phyloP scores from a whole-genome alignment of 1,140 invertebrate genomes.

The Subanguina moxae region DNA sequence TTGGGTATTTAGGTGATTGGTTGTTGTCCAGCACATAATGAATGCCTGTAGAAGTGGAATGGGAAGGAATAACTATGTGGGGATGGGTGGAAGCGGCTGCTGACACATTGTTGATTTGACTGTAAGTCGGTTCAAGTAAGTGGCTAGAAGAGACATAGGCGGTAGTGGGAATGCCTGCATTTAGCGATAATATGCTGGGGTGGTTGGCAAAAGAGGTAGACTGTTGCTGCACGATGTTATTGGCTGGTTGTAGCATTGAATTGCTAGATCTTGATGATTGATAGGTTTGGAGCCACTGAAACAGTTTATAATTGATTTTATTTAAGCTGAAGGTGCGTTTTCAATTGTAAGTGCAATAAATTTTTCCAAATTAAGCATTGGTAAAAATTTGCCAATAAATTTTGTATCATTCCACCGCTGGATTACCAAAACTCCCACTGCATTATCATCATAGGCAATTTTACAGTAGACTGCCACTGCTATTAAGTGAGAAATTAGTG shows the following conservation, averaged over 20 bases:
- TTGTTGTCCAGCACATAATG: neutral
- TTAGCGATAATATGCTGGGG: neutral
- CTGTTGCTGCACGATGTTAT: neutral
- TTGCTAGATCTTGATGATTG: neutral
- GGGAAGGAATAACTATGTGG: neutral
- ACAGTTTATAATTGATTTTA: neutral
- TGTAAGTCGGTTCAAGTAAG: neutral
- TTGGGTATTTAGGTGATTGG: neutral
- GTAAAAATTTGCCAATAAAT: too few species aligned
- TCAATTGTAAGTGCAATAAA: too few species aligned
- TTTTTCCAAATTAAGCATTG: too few species aligned
- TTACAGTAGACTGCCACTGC: too few species aligned
- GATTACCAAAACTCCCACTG: too few species aligned
- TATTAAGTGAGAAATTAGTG: too few species aligned
- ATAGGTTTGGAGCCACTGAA: neutral
- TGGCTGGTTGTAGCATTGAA: neutral
- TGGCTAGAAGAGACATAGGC: neutral
- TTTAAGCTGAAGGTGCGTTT: neutral
- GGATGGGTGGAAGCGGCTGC: neutral
- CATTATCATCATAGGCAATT: too few species aligned
- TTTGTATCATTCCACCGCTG: too few species aligned
- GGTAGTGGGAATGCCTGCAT: neutral
- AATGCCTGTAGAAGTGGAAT: neutral
- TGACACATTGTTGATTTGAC: neutral
- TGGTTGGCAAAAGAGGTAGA: neutral